Percentiles rank a stretch among this genome's conserved stretches.
Conservation (phyloP, 2,888 invertebrate genomes). For the Acanthacorydalis orientalis region DNA sequence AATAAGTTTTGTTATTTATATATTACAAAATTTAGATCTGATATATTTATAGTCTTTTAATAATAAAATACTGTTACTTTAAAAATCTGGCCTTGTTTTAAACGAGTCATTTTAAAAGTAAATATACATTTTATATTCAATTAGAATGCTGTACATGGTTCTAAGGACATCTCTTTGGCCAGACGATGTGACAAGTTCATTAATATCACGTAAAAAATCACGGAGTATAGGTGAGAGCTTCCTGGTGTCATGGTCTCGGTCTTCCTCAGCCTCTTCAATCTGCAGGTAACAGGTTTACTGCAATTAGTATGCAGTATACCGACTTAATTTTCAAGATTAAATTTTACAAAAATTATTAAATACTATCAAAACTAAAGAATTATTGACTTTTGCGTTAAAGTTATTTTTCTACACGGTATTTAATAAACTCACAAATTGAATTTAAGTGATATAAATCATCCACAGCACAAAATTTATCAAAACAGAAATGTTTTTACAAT, state of each 20-base stretch:
- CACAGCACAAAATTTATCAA: too few relatives aligned
- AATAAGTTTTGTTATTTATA: not conserved
- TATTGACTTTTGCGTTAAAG: too few relatives aligned
- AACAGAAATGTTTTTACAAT: too few relatives aligned
- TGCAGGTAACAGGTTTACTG: slow-evolving; percentile 28
- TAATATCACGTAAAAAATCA: slow-evolving; percentile 39
- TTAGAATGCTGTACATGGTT: slow-evolving; percentile 51
- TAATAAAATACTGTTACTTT: too few relatives aligned
- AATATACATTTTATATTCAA: slow-evolving; percentile 12
- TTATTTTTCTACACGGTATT: too few relatives aligned
- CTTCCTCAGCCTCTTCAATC: slow-evolving; percentile 40
- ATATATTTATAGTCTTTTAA: too few relatives aligned
- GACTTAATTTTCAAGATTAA: too few relatives aligned
- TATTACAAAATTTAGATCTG: not conserved
- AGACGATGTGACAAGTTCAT: slow-evolving; percentile 55
- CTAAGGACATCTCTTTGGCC: slow-evolving; percentile 52
- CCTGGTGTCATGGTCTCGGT: slow-evolving; percentile 42
- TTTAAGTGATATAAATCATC: too few relatives aligned
- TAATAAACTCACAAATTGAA: too few relatives aligned
- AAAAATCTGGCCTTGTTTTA: too few relatives aligned
- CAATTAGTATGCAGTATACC: not conserved
- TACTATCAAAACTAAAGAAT: too few relatives aligned
- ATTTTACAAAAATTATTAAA: too few relatives aligned
- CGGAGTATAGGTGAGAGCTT: slow-evolving; percentile 41
- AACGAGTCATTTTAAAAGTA: not conserved